Base-by-base conservation (phyloP, 2,113 vertebrate species). In the Dipodomys stephensi region DNA sequence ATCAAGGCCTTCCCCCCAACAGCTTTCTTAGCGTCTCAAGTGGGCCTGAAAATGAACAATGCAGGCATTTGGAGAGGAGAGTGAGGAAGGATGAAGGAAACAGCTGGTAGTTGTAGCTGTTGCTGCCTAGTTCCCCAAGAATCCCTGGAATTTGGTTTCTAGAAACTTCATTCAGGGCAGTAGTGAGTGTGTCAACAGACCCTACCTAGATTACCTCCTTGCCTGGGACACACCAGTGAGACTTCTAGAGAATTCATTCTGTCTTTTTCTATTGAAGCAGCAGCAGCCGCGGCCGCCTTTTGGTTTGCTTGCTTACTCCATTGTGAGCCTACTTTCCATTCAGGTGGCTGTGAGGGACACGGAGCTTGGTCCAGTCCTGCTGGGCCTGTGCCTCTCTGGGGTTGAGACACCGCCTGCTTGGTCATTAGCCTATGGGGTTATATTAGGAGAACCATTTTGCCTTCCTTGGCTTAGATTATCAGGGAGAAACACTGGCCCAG, bases 81-180 rank as follows among this genome's bases (percentile, higher is more conserved):
- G 35, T 53, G 74, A 35, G 73, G 44, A 91, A 86, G 53, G 69
- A 35, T 20, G 71, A 88, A 81, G 74, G 69, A 57, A 82, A 27
- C 71, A 73, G 35, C 35, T n/a, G 67, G 30, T 5, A 6, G 35
- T n/a, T 13, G 32, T 35, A 32, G 53, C 82, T 65, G 15, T 25
- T 69, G 88, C 83, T 84, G 62, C 60, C n/a, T n/a, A 25, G 19
- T 15, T 62, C 67, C 65, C 60, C 25, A 77, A 76, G 46, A 49
- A 79, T 44, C 69, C 53, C 88, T 49, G 35, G 44, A 71, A 60
- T 76, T 71, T 39, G 30, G 22, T 80, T 80, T 96, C 84, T 49
- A 74, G 82, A 90, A 85, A 87, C 12, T 60, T 92, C 83, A 80
- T 83, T 64, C 30, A 77, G 35, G 94, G 4, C 2, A 11, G 60